Evolutionary conservation across 2,113 vertebrate genomes (phyloP), one percentile per base, ranked within the genome.

Genomic region (Argyrosomus japonicus): DNA sequence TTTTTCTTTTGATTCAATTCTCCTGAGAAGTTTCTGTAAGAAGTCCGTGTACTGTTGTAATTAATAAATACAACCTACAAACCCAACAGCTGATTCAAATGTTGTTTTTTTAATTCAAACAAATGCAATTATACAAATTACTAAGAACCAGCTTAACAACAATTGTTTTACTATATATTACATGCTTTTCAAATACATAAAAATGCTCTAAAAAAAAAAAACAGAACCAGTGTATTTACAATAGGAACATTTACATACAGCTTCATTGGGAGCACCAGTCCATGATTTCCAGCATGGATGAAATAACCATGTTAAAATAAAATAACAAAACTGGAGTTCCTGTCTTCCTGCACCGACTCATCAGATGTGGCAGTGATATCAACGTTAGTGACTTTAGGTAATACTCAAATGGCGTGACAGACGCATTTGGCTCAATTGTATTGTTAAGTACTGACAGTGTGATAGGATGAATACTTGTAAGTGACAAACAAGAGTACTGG

Each of bases 131-230:
- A 95, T 97, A 97, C 95, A 98, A 98, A 97, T 94, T 76, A 97
- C 97, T 97, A 97, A 97, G 97, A 97, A 98, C 97, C 97, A 97
- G 97, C 96, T 99, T 97, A 97, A 96, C 95, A 96, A 96, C 96
- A 95, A 60, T 89, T 89, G 89, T 94, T 93, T 40, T 94, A 93
- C 95, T 95, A 97, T 97, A 97, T 97, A 97, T 97, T 97, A 99
- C 97, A 97, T 97, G 97, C 95, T 97, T 97, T 95, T 96, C 92
- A 95, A 96, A 96, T 89, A 96, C 89, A 92, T 88, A 90, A 85
- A 91, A 95, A 89, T 67, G 85, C 79, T 92, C 85, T 91, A 95
- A 95, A 40, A 90, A 93, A 81, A 90, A 92, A 81, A 96, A 79
- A 96, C 94, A 94, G 90, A 92, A 93, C 93, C 95, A 91, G 94